phyloP scores from a whole-genome alignment of 2,888 invertebrate genomes.

The Synanthedon myopaeformis region DNA sequence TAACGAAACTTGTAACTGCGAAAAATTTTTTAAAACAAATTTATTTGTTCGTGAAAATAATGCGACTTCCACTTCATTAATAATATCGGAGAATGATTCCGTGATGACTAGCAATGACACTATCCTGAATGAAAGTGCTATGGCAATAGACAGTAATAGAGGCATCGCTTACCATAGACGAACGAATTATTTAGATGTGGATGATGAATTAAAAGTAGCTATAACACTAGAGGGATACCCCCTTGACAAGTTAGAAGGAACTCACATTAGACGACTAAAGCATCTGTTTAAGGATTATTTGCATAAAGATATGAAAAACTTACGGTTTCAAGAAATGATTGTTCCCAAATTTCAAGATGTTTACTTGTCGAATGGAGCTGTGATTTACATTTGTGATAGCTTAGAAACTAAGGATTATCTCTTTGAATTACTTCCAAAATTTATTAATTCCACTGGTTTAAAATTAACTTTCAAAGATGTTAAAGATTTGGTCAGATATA shows the following conservation, averaged over 20 bases:
- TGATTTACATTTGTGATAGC: slow-evolving; percentile 59
- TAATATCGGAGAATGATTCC: slow-evolving; percentile 43
- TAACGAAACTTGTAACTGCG: slow-evolving; percentile 18
- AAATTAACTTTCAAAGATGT: slow-evolving; percentile 47
- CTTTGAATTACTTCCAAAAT: slow-evolving; percentile 43
- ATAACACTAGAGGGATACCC: slow-evolving; percentile 54
- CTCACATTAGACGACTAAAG: slow-evolving; percentile 46
- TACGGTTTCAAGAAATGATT: slow-evolving; percentile 43
- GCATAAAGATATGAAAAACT: slow-evolving; percentile 51
- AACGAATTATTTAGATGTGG: slow-evolving; percentile 55
- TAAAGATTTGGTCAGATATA: slow-evolving; percentile 44
- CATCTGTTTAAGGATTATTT: slow-evolving; percentile 54
- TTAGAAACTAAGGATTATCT: slow-evolving; percentile 57
- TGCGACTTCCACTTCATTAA: slow-evolving; percentile 18
- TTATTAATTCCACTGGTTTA: slow-evolving; percentile 46
- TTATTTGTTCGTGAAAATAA: slow-evolving; percentile 6
- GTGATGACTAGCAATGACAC: slow-evolving; percentile 38
- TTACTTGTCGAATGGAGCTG: slow-evolving; percentile 54
- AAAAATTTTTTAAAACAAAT: slow-evolving; percentile 13
- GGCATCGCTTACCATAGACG: slow-evolving; percentile 56
- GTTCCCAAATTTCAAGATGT: slow-evolving; percentile 58
- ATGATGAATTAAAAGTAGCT: slow-evolving; percentile 50
- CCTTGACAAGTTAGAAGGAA: slow-evolving; percentile 50
- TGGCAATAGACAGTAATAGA: slow-evolving; percentile 52
- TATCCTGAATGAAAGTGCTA: slow-evolving; percentile 29